Conservation (phyloP, 2,113 vertebrate species). For the Hypanus sabinus region DNA sequence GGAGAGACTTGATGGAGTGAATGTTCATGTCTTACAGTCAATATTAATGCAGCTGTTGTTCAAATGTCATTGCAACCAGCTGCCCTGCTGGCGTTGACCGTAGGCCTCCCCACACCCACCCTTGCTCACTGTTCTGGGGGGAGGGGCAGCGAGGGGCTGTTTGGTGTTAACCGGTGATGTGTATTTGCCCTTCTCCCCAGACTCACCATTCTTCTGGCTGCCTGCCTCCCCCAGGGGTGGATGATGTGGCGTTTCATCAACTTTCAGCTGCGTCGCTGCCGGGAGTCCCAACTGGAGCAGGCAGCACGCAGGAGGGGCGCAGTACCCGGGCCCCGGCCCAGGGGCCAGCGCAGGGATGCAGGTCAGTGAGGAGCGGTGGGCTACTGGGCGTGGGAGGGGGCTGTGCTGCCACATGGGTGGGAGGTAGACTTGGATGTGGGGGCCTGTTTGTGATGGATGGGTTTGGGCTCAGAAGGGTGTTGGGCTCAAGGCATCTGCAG, state of each 20-base stretch:
- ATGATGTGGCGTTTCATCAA: constrained; percentile 96
- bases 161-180: too few relatives aligned
- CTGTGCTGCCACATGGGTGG: not conserved
- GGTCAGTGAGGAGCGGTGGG: constrained; percentile 54
- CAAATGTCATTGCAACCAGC: too few relatives aligned
- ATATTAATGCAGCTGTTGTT: too few relatives aligned
- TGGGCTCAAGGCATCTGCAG: too few relatives aligned
- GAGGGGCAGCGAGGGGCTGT: too few relatives aligned
- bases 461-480: too few relatives aligned
- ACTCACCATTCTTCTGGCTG: constrained; percentile 77
- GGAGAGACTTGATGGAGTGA: too few relatives aligned
- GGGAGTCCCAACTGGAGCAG: constrained; percentile 81
- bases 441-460: too few relatives aligned
- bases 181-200: constrained; percentile 50
- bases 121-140: too few relatives aligned
- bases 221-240: constrained; percentile 86
- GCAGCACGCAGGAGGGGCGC: constrained; percentile 63
- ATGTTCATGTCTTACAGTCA: too few relatives aligned
- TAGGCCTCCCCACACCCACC: too few relatives aligned
- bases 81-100: too few relatives aligned
- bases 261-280: constrained; percentile 89
- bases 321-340: constrained; percentile 59
- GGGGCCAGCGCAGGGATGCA: constrained; percentile 73
- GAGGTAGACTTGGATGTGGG: not conserved
- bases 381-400: not conserved